Evolutionary conservation across 2,797 vertebrate species (phyloP).

Genomic region (Pterois miles): DNA sequence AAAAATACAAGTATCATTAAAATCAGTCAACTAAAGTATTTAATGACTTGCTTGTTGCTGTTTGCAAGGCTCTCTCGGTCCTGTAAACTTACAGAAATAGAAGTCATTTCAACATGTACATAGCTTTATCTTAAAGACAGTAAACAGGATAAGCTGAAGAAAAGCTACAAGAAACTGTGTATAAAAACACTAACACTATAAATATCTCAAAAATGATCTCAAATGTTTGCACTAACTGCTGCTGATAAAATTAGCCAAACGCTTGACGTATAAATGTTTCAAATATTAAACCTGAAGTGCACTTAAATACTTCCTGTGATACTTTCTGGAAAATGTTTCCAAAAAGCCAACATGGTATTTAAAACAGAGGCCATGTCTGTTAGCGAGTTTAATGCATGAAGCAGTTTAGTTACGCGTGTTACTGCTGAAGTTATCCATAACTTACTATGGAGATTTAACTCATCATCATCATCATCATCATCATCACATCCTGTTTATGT

Average conservation of each 20-base stretch:
- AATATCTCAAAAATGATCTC: neutral
- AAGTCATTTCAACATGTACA: neutral
- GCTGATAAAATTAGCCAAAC: neutral
- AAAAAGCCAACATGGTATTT: neutral
- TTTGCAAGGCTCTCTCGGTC: neutral
- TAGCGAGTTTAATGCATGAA: neutral
- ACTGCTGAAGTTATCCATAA: neutral
- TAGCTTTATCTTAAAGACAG: neutral
- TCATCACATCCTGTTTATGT: neutral
- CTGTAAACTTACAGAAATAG: neutral
- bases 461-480: too few species aligned
- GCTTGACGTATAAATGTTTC: neutral
- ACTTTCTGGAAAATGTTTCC: neutral
- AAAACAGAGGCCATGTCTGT: neutral
- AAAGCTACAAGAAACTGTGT: neutral
- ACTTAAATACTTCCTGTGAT: neutral
- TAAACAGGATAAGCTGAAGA: neutral
- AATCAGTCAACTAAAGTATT: neutral
- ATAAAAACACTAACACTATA: neutral
- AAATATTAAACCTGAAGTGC: constrained; percentile 34
- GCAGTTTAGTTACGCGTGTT: neutral
- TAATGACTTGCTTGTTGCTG: neutral
- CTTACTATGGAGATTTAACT: neutral
- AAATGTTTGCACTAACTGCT: constrained; percentile 12
- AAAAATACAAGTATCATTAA: neutral